phyloP scores from a whole-genome alignment of 2,113 vertebrate species.

The Xenopus tropicalis region DNA sequence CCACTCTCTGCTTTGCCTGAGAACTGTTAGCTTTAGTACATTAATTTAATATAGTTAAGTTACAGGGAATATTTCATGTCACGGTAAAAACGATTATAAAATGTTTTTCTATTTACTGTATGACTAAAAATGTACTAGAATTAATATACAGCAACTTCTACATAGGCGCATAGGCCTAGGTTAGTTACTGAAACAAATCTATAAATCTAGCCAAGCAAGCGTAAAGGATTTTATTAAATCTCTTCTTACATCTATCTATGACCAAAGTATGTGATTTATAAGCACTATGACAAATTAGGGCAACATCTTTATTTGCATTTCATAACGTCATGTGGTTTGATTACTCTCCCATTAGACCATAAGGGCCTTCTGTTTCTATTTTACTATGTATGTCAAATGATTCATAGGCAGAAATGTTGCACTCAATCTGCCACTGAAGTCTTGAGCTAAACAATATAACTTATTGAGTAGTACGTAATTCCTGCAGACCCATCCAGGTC shows the following conservation, averaged over 20 bases:
- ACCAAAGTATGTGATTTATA: constrained; percentile 24
- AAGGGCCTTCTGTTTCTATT: constrained; percentile 26
- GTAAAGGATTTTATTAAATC: not conserved
- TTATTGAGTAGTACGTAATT: constrained; percentile 40
- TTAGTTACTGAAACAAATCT: not conserved
- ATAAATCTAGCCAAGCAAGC: not conserved
- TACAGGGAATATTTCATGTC: too few relatives aligned
- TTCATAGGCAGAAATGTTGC: constrained; percentile 36
- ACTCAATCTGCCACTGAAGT: constrained; percentile 34
- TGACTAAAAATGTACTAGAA: not conserved
- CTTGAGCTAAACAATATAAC: constrained; percentile 42
- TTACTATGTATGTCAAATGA: constrained; percentile 23
- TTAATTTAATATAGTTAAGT: too few relatives aligned
- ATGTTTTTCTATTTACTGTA: not conserved
- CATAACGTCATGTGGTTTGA: constrained; percentile 29
- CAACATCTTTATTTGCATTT: constrained; percentile 19
- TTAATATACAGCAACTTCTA: not conserved
- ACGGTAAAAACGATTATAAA: too few relatives aligned
- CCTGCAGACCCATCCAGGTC: constrained; percentile 11
- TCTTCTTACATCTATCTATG: not conserved
- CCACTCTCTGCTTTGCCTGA: too few relatives aligned
- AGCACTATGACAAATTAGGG: constrained; percentile 7
- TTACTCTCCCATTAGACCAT: constrained; percentile 14
- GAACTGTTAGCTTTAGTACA: too few relatives aligned
- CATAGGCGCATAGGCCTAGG: not conserved